Base-by-base conservation (phyloP, 2,888 invertebrate species). In the Minunthozetes semirufus region DNA sequence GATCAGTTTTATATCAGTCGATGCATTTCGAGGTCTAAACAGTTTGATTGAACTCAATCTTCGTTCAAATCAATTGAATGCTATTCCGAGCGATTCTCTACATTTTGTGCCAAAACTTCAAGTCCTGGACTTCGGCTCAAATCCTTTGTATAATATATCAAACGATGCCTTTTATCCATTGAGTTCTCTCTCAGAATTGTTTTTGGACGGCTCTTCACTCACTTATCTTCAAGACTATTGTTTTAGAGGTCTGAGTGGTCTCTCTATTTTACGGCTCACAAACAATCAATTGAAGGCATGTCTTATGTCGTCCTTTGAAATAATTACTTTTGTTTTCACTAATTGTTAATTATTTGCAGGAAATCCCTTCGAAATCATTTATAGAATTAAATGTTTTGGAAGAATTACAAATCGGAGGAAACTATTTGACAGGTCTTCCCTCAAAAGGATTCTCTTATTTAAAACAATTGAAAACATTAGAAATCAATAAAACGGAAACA, bases 1-100 rank as follows among this genome's bases (percentile, higher is more conserved):
- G 77, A 88, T 94, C 77, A 87, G 89, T 79, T 87, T 87, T 80
- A 86, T 94, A 77, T 86, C 89, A 82, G 86, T 88, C 79, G 87
- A 88, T 78, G 89, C 90, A 68, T 89, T 93, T 79, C 88, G 89
- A 79, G 90, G 90, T 76, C 84, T 93, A 73, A 87, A 88, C 72
- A 87, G 89, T 68, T 83, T 94, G 70, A 88, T 89, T 77, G 86
- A 87, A 80, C 86, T 93, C 80, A 89, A 91, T 83, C 84, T 93
- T 78, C 89, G 90, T 78, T 89, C 91, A 82, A 94, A 94, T 83
- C 90, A 91, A 82, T 86, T 94, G 81, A 89, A 90, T 80, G 85
- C 86, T 68, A 84, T 94, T 79, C 92, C 92, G 78, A 91, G 90
- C 70, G 86, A 87, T 76, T 88, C 91, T 77, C 84, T 93, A 77